Evolutionary conservation across 1,140 invertebrate genomes (phyloP).

Genomic region (Panagrolaimus sp.): DNA sequence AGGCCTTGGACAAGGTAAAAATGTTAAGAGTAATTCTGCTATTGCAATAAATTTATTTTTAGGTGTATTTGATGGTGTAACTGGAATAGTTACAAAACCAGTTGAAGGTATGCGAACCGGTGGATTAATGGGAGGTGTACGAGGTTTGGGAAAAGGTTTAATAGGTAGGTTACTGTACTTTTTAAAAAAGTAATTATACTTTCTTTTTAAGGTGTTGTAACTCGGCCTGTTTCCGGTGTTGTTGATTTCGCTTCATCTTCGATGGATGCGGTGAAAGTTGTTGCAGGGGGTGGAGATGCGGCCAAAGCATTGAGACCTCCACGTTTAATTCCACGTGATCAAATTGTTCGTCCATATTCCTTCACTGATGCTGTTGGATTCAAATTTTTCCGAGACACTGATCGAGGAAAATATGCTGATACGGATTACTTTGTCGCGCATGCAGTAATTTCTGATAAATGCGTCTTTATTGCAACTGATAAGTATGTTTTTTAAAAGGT

Average conservation of each 20-base stretch:
- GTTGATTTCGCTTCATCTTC: constrained; percentile 95
- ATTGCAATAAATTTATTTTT: too few relatives aligned
- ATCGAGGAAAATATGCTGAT: constrained; percentile 78
- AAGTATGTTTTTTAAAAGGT: constrained; percentile 66
- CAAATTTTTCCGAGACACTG: constrained; percentile 65
- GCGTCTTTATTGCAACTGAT: constrained; percentile 80
- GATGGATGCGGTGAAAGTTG: constrained; percentile 80
- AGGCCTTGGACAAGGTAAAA: constrained; percentile 77
- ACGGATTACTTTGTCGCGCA: constrained; percentile 83
- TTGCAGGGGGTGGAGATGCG: constrained; percentile 73
- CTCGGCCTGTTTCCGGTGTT: constrained; percentile 85
- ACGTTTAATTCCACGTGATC: constrained; percentile 76
- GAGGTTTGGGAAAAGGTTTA: constrained; percentile 88
- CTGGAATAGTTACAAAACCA: constrained; percentile 83
- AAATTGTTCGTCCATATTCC: constrained; percentile 78
- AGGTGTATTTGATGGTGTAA: constrained; percentile 65
- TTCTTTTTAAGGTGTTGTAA: constrained; percentile 68
- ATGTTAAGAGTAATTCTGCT: too few relatives aligned
- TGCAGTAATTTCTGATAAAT: constrained; percentile 68
- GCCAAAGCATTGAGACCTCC: constrained; percentile 73
- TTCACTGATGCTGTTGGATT: constrained; percentile 76
- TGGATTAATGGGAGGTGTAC: constrained; percentile 90
- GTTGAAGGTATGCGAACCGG: constrained; percentile 87
- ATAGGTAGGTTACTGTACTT: constrained; percentile 64
- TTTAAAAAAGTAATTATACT: too few relatives aligned